Conservation (phyloP, 2,113 vertebrate species). For the Nothobranchius furzeri region DNA sequence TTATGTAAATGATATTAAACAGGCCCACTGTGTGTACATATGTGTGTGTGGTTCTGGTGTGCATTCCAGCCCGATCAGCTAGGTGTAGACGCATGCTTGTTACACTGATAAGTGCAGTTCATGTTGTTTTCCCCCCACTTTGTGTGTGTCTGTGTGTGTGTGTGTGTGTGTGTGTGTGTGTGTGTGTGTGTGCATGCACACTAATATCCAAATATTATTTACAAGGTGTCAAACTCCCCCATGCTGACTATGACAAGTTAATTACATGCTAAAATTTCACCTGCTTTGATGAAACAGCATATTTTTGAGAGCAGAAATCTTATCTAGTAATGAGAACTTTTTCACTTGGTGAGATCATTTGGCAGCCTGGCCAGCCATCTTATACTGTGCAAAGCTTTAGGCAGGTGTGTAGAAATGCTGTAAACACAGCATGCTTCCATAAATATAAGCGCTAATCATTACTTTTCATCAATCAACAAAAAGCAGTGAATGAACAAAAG, state of each 20-base stretch:
- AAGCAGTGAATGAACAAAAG: too few relatives aligned
- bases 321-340: not conserved
- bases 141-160: slow-evolving; percentile 8
- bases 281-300: slow-evolving; percentile 85
- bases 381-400: too few relatives aligned
- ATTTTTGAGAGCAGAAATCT: slow-evolving; percentile 23
- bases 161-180: slow-evolving; percentile 28
- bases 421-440: too few relatives aligned
- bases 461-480: too few relatives aligned
- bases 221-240: slow-evolving; percentile 86
- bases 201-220: slow-evolving; percentile 97
- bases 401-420: too few relatives aligned
- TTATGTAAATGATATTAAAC: slow-evolving; percentile 99
- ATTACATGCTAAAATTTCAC: slow-evolving; percentile 97
- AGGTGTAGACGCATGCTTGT: slow-evolving; percentile 15
- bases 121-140: not conserved
- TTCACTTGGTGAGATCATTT: not conserved
- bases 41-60: slow-evolving; percentile 48
- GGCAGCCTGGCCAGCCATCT: too few relatives aligned
- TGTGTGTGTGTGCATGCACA: slow-evolving; percentile 59
- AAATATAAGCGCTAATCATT: too few relatives aligned
- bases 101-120: not conserved
- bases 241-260: slow-evolving; percentile 99
- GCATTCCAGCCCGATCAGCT: slow-evolving; percentile 38
- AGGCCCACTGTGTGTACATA: slow-evolving; percentile 83